These are phyloP conservation scores for Apotomis betuletana DNA, from an alignment of 2,888 invertebrate species.

Conservation along the genomic window DNA sequence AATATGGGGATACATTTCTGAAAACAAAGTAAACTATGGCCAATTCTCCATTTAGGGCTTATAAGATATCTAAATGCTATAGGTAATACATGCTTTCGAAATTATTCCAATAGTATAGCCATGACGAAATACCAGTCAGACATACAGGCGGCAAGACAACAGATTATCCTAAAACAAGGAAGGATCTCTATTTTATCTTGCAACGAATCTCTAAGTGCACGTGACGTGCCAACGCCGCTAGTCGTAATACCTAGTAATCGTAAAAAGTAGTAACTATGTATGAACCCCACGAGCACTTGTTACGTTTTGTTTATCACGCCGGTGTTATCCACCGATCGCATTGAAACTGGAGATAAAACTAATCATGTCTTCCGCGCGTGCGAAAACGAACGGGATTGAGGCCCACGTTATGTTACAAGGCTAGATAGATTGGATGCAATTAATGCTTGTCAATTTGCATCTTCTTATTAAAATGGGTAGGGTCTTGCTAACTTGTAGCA, in stretches of 20 bases:
- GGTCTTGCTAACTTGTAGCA: too few species aligned
- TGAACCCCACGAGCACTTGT: neutral
- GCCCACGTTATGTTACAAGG: constrained; percentile 20
- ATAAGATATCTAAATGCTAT: too few species aligned
- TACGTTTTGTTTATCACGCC: neutral
- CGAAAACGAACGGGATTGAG: neutral
- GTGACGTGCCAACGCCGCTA: constrained; percentile 4
- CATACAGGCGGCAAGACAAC: too few species aligned
- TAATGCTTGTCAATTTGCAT: neutral
- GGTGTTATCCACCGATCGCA: constrained; percentile 19
- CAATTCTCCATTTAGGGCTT: too few species aligned
- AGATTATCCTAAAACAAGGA: too few species aligned
- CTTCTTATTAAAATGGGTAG: too few species aligned
- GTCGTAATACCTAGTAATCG: too few species aligned
- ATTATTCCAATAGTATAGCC: too few species aligned
- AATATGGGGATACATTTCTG: too few species aligned
- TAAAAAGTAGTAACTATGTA: constrained; percentile 2
- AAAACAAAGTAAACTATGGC: too few species aligned
- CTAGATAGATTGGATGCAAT: neutral
- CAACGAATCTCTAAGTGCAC: constrained; percentile 11
- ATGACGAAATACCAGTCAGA: too few species aligned
- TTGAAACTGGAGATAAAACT: constrained; percentile 19
- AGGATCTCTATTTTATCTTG: constrained; percentile 2
- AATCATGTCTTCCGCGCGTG: constrained; percentile 29
- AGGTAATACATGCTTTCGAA: too few species aligned